Conservation (phyloP, 1,140 invertebrate genomes). For the Pogonus chalceus region DNA sequence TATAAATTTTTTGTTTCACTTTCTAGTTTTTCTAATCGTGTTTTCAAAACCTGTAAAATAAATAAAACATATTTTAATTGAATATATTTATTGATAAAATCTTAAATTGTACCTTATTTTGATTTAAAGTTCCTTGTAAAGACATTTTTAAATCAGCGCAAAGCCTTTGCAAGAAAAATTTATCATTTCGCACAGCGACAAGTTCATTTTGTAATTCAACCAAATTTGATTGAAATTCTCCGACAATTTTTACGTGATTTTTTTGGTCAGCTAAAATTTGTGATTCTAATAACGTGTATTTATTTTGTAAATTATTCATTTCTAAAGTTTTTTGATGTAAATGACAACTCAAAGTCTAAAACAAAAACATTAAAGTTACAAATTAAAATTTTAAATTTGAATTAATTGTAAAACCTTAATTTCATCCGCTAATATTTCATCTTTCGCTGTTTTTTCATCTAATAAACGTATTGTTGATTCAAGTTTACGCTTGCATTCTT, state of each 20-base stretch:
- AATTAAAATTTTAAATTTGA: not conserved
- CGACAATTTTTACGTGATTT: not conserved
- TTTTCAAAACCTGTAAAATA: slow-evolving; percentile 5
- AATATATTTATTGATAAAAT: not conserved
- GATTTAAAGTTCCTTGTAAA: not conserved
- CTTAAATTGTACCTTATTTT: slow-evolving; percentile 8
- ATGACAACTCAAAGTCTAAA: not conserved
- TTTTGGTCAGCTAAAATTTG: not conserved
- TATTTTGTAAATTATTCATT: not conserved
- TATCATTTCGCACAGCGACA: not conserved
- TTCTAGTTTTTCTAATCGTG: not conserved
- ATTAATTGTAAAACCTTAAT: not conserved
- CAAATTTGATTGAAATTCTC: not conserved
- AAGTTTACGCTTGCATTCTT: not conserved
- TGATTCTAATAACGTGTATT: not conserved
- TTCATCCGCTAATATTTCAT: not conserved
- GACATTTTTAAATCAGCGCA: slow-evolving; percentile 2
- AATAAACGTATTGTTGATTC: not conserved
- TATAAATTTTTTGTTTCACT: not conserved
- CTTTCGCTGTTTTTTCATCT: not conserved
- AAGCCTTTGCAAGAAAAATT: slow-evolving; percentile 1
- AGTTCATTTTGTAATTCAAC: not conserved
- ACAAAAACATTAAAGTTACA: not conserved
- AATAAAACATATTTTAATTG: not conserved
- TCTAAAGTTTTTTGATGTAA: slow-evolving; percentile 1